Evolutionary conservation across 2,888 invertebrate genomes (phyloP).

Genomic region (Loripinus fragilis): DNA sequence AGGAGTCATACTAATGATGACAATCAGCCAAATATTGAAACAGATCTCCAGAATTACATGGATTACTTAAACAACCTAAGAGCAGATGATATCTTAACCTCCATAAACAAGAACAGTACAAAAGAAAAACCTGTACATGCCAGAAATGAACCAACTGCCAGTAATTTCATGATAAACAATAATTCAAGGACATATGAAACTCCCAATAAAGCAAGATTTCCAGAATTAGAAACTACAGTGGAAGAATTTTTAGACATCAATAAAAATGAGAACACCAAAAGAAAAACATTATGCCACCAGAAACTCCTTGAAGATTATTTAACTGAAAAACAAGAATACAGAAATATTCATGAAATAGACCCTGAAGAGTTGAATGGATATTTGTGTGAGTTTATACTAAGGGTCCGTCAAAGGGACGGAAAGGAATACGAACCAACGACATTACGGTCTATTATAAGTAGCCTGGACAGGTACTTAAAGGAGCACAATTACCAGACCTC

Average conservation of each 20-base stretch:
- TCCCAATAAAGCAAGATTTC: too few species aligned
- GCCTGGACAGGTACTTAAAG: slow-evolving; percentile 10
- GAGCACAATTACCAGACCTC: neutral
- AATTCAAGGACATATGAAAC: too few species aligned
- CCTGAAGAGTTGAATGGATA: neutral
- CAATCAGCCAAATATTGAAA: too few species aligned
- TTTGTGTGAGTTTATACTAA: slow-evolving; percentile 3
- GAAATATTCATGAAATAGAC: neutral
- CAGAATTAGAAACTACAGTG: neutral
- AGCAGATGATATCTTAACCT: too few species aligned
- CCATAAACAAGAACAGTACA: too few species aligned
- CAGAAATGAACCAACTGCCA: too few species aligned
- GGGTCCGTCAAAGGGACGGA: slow-evolving; percentile 21
- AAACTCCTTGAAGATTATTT: slow-evolving; percentile 5
- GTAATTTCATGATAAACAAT: too few species aligned
- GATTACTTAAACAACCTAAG: too few species aligned
- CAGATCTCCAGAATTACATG: too few species aligned
- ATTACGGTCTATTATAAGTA: slow-evolving; percentile 10
- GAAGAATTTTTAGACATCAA: neutral
- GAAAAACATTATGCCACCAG: neutral
- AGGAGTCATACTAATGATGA: too few species aligned
- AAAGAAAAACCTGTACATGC: too few species aligned
- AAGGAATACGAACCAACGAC: slow-evolving; percentile 19
- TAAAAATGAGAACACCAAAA: neutral
- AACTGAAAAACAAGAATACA: neutral